Percentiles rank a stretch among this genome's conserved stretches.
Conservation (phyloP, 2,888 invertebrate species). For the Heteromyza rotundicornis region DNA sequence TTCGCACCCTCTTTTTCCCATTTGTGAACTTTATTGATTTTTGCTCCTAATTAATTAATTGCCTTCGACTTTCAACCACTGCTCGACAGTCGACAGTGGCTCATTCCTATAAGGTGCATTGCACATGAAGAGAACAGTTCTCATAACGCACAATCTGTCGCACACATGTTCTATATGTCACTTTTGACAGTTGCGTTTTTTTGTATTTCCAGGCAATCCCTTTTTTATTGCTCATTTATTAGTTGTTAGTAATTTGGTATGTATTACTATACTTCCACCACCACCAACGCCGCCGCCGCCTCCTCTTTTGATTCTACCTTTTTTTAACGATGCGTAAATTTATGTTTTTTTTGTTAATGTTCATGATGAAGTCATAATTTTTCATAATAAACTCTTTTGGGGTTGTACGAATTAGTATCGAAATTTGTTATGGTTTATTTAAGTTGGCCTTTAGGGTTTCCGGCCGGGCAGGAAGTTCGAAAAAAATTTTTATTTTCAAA, state of each 20-base stretch:
- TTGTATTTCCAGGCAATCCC: not conserved
- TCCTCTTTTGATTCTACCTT: constrained; percentile 19
- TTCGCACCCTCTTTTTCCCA: no score
- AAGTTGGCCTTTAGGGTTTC: not conserved
- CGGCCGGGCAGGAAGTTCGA: not conserved
- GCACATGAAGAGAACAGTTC: no score
- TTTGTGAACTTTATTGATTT: no score
- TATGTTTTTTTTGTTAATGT: constrained; percentile 28
- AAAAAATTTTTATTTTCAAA: no score
- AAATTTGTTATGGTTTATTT: not conserved
- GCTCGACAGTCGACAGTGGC: no score
- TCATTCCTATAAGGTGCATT: no score
- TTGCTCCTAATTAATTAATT: not conserved
- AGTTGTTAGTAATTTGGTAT: not conserved
- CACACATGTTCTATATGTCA: not conserved
- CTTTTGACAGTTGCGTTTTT: not conserved
- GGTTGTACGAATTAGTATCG: not conserved
- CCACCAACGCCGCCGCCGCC: not conserved
- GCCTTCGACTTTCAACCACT: not conserved
- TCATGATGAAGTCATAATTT: constrained; percentile 9
- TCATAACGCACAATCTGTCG: not conserved
- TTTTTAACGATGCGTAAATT: constrained; percentile 45
- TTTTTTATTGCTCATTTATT: not conserved
- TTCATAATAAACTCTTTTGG: constrained; percentile 41
- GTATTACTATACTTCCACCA: not conserved